Evolutionary conservation across 2,797 vertebrate species (phyloP), one percentile per base, ranked within the genome.

Genomic region (Chloroceryle inda): DNA sequence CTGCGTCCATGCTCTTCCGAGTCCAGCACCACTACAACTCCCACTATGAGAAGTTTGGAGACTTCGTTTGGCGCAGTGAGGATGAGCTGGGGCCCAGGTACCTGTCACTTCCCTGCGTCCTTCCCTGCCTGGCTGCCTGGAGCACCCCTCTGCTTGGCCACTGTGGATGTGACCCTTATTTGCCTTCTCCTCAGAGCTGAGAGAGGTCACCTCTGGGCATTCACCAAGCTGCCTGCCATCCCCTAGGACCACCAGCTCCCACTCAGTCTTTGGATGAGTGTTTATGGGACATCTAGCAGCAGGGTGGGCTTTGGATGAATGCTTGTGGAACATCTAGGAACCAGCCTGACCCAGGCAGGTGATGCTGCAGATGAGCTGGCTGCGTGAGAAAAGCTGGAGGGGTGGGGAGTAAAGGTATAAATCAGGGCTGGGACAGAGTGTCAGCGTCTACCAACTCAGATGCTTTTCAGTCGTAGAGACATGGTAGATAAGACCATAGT

Each of bases 21-120:
- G 98, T 99, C 50, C 99, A 99, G 96, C 99, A 99, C 93, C 99
- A 99, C 97, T 99, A 99, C 98, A 99, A 99, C 86, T 99, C 99
- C 20, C 99, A 99, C 97, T 99, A 99, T 1, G 99, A 99, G 97
- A 99, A 99, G 97, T 99, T 99, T n/a, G 99, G 99, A 13, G 99
- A 99, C 97, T 99, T 99, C 5, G 99, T 99, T 49, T 99, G 99
- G 99, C 98, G 99, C 64, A 99, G 99, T 7, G 99, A 99, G 96
- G 99, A 99, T 1, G 99, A 99, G 94, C 98, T 99, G 21, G 99
- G 99, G 37, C 99, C 99, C 95, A 99, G 99, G 99, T 99, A 98
- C 95, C 96, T 88, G 38, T 59, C 50, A 82, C 59, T 77, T 76
- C 78, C 59, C 45, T 15, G 7, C 1, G 0, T 67, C 29, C 33